Base-by-base conservation (phyloP, 2,888 invertebrate genomes). In the Ormyrus thymus region DNA sequence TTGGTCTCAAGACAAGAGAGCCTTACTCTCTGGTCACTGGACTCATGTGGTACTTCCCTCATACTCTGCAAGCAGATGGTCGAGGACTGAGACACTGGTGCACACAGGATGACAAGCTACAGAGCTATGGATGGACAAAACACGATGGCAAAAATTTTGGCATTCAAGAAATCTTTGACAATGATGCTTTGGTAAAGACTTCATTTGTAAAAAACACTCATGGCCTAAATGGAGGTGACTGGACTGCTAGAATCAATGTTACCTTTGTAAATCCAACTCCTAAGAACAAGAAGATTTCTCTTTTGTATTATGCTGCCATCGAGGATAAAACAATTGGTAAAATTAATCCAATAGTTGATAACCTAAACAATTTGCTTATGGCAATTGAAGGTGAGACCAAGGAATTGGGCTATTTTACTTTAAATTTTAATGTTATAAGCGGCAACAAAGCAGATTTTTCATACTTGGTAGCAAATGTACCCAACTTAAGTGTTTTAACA, bases 81-180 rank as follows among this genome's bases (percentile, higher is more conserved):
- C 95, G 95, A 82, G 96, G 96, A 0, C 90, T 82, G 87, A 95
- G 97, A 82, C 98, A 98, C 89, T 97, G 97, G 96, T 98, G 98
- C 88, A 96, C 97, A 78, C 97, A 97, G 89, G 93, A 94, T 48
- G 98, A 98, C 87, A 93, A 94, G 84, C 90, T 98, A 59, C 92
- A 94, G 6, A 87, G 86, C 65, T 95, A 97, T 87, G 96, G 97
- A 0, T 99, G 99, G 99, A 90, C 94, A 6, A 94, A 96, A 82
- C 99, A 99, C 87, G 98, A 99, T 88, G 98, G 98, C 0, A 92
- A 93, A 55, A 94, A 93, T 7, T 99, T 99, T 90, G 99, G 99
- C 0, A 92, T 95, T 53, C 99, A 99, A 89, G 93, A 95, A 84
- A 96, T 99, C 74, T 91, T 93, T 1, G 99, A 99, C 86, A 92